Evolutionary conservation across 1,140 invertebrate genomes (phyloP).

Genomic region (Dinoponera quadriceps): DNA sequence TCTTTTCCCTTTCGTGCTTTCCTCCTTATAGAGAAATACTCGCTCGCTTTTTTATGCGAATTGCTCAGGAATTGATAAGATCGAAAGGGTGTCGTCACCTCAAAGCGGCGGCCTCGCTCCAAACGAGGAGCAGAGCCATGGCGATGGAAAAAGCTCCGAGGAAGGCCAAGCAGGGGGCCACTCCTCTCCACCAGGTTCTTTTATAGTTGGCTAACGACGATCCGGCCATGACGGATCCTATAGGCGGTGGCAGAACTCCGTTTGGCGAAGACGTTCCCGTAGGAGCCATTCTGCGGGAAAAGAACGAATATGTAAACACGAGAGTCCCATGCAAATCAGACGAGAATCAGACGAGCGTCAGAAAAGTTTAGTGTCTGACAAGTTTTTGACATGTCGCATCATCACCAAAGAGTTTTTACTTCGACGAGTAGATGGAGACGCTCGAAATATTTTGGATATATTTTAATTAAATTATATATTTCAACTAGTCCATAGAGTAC

Average conservation of each 20-base stretch:
- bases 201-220: constrained; percentile 70
- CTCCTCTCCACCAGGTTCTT: constrained; percentile 77
- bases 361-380: not conserved
- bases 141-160: constrained; percentile 82
- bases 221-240: constrained; percentile 41
- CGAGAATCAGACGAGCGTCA: not conserved
- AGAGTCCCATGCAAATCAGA: constrained; percentile 24
- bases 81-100: constrained; percentile 69
- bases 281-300: constrained; percentile 76
- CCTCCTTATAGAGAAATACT: no score
- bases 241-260: constrained; percentile 46
- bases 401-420: no score
- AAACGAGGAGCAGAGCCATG: constrained; percentile 83
- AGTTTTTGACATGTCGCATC: not conserved
- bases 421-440: no score
- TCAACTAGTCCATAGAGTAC: no score
- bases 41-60: not conserved
- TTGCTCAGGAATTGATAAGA: not conserved
- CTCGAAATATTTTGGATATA: no score
- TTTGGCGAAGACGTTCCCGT: constrained; percentile 63
- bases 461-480: no score
- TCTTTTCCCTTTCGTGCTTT: no score
- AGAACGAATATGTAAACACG: constrained; percentile 46
- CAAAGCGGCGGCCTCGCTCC: constrained; percentile 80
- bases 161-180: constrained; percentile 82